Base-by-base conservation (phyloP, 92 coral and sea anemone species). In the Porites evermanni region DNA sequence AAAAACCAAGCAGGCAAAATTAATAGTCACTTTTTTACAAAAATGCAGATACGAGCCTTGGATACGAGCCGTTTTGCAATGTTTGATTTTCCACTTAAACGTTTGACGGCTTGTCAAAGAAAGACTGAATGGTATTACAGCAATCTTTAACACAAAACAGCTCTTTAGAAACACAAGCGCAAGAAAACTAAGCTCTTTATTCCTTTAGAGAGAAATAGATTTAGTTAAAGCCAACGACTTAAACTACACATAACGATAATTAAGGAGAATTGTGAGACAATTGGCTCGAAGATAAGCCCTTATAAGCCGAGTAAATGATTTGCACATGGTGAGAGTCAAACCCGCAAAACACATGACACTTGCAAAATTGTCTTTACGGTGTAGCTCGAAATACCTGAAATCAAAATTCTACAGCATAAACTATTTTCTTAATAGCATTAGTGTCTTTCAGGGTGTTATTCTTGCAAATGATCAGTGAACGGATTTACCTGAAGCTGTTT, bases 401-500 rank as follows among this genome's bases (percentile, higher is more conserved):
- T 11, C 29, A 38, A 70, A 71, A 81, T 70, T 70, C 78, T 20
- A 70, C 8, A 7, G 68, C 75, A 81, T 70, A 38, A 38, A 38
- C 47, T 38, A 38, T 38, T 4, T 2, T 38, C 47, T 38, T 38
- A 0, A 38, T 38, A 38, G 47, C 47, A 38, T 38, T 38, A 38
- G 32, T 61, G 14, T n/a, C 16, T 67, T 17, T 29, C 32, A 29
- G 59, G 18, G 18, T 6, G 14, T 12, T 53, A 38, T 64, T 16
- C 18, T 8, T 17, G 21, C 54, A 8, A 59, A 1, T 61, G 19
- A 67, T 1, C 12, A 9, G 20, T 10, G 14, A 2, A 7, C 61
- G 32, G 2, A 88, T 94, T 94, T 70, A 94, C 97, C 78, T 72
- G 79, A 53, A 94, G 82, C n/a, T 86, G 71, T 65, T 60, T 86